Percentiles rank a stretch among this genome's conserved stretches.
Evolutionary conservation across 1,140 invertebrate species (phyloP).

Genomic region (Neuroterus valhalla): DNA sequence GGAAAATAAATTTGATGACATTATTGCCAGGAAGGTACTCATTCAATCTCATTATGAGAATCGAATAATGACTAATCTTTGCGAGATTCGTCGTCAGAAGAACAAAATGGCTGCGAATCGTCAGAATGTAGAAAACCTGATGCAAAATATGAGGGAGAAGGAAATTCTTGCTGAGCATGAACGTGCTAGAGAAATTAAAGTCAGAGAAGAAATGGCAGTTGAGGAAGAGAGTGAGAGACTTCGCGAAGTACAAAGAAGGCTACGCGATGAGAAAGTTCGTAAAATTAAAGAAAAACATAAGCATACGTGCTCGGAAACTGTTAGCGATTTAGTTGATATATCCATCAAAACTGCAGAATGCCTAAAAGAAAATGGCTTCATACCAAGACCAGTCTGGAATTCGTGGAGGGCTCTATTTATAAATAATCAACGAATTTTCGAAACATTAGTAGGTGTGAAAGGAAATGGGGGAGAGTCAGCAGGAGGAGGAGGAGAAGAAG

Average conservation of each 20-base stretch:
- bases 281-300: slow-evolving; percentile 70
- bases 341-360: slow-evolving; percentile 74
- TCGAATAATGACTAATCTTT: slow-evolving; percentile 78
- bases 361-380: slow-evolving; percentile 63
- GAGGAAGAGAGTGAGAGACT: slow-evolving; percentile 75
- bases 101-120: slow-evolving; percentile 75
- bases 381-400: slow-evolving; percentile 71
- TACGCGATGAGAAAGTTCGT: slow-evolving; percentile 67
- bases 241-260: slow-evolving; percentile 72
- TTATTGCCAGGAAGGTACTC: slow-evolving; percentile 75
- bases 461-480: background rate
- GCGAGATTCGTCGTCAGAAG: slow-evolving; percentile 76
- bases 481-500: slow-evolving; percentile 14
- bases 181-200: slow-evolving; percentile 67
- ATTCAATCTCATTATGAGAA: slow-evolving; percentile 80
- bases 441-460: slow-evolving; percentile 60
- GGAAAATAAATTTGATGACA: slow-evolving; percentile 72
- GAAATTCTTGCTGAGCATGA: slow-evolving; percentile 72
- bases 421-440: slow-evolving; percentile 74
- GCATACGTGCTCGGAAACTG: slow-evolving; percentile 72
- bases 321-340: slow-evolving; percentile 75
- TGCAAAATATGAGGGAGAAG: slow-evolving; percentile 70
- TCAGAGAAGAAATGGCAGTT: slow-evolving; percentile 67
- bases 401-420: slow-evolving; percentile 76
- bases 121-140: slow-evolving; percentile 71